A percentile compares a stretch with the other conserved stretches of the same genome.
Evolutionary conservation across 2,888 invertebrate genomes (phyloP).

Genomic region (Meghimatium bilineatum): DNA sequence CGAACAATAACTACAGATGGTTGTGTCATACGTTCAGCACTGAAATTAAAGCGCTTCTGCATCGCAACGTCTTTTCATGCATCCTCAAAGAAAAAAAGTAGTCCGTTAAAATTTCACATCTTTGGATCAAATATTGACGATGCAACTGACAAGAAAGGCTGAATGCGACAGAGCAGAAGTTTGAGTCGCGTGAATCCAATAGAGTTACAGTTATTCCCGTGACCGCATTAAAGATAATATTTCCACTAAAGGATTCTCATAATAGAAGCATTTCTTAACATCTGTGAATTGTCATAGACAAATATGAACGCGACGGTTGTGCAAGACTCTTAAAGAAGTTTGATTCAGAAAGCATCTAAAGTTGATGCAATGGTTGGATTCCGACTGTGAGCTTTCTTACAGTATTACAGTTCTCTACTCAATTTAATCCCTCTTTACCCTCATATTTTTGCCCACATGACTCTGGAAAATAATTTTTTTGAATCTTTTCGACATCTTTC

Average conservation of each 20-base stretch:
- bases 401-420: not conserved
- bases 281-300: not conserved
- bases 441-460: not conserved
- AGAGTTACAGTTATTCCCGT: not conserved
- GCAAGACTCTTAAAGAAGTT: no score
- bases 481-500: not conserved
- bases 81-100: not conserved
- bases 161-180: not conserved
- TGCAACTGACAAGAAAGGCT: constrained; percentile 7
- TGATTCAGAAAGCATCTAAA: not conserved
- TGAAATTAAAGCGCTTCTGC: not conserved
- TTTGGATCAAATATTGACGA: constrained; percentile 2
- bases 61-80: not conserved
- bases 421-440: not conserved
- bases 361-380: not conserved
- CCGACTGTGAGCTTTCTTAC: not conserved
- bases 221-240: constrained; percentile 15
- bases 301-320: not conserved
- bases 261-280: not conserved
- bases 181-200: not conserved
- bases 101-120: not conserved
- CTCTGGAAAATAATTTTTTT: not conserved
- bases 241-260: not conserved
- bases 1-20: not conserved
- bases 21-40: not conserved